A percentile compares a stretch with the other conserved stretches of the same genome.
Evolutionary conservation across 64 coral and sea anemone species (phyloP).

Genomic region (Actinia equina): DNA sequence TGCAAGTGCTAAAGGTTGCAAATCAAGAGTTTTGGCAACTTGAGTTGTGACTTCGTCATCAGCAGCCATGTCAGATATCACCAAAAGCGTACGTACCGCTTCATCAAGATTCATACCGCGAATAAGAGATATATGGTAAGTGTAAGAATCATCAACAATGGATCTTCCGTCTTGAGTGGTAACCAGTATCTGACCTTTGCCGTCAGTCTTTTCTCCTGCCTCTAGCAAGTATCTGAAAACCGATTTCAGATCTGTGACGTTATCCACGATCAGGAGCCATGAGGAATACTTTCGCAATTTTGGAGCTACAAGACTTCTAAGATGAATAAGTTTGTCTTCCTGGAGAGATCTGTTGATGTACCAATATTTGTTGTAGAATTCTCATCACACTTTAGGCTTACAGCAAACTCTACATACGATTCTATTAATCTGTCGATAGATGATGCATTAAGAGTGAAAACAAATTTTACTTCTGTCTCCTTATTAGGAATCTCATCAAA

Average conservation of each 20-base stretch:
- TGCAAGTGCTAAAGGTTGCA: slow-evolving; percentile 33
- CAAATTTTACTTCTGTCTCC: neutral
- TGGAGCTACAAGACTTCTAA: slow-evolving; percentile 21
- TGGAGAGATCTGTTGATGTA: neutral
- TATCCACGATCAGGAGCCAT: slow-evolving; percentile 49
- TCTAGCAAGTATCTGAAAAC: slow-evolving; percentile 19
- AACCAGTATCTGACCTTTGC: slow-evolving; percentile 31
- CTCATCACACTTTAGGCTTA: neutral
- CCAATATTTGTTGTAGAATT: neutral
- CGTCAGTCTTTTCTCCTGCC: slow-evolving; percentile 19
- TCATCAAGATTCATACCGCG: slow-evolving; percentile 39
- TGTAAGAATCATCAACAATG: neutral
- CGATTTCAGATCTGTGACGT: slow-evolving; percentile 30
- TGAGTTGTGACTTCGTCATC: neutral
- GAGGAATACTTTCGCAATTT: slow-evolving; percentile 17
- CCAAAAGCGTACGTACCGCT: neutral
- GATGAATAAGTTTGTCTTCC: neutral
- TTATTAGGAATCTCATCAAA: neutral
- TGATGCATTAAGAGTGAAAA: slow-evolving; percentile 3
- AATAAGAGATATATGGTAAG: slow-evolving; percentile 19
- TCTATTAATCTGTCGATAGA: neutral
- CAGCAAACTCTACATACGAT: neutral
- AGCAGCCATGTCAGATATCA: neutral
- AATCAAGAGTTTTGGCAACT: slow-evolving; percentile 17
- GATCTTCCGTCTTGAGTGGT: slow-evolving; percentile 12